Base-by-base conservation (phyloP, 2,797 vertebrate genomes). In the Betta splendens region DNA sequence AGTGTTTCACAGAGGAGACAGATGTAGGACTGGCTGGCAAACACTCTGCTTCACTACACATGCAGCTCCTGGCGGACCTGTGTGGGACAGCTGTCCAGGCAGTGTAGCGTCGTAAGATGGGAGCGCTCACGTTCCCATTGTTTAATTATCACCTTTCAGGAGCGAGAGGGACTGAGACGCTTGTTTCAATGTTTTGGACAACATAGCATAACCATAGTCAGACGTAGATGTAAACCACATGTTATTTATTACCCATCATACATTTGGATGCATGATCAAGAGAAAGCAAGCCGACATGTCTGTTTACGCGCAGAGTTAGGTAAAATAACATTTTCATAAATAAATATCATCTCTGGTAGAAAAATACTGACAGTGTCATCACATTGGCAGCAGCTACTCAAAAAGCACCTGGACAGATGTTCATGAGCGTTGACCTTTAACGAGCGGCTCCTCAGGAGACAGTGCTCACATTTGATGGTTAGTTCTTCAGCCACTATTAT, bases 1-100 rank as follows among this genome's bases (percentile, higher is more conserved):
- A 53, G 60, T 20, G 28, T 68, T 68, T 59, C 23, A 49, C 35
- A 42, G 39, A 61, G 25, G 29, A 64, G 55, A 58, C 68, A 80
- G 58, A 73, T 70, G 55, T 44, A 38, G 40, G 26, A 28, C 29
- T 56, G 49, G 57, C 52, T 67, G 48, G 58, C 49, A 58, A 57
- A 55, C 62, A 46, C 12, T 40, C n/a, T 52, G 62, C 68, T 63
- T 64, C 56, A 28, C 40, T 68, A 53, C 38, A 60, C 57, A 36
- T 25, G n/a, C 31, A 64, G 35, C 51, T 68, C 50, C 71, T 62
- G 10, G 33, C 22, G 44, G 63, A 47, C 37, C 33, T 38, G 54
- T 71, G 61, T 43, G 28, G 61, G 61, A 52, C 47, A 60, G 47
- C 33, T 63, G 66, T 66, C 68, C 47, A 53, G 51, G 35, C 31